phyloP scores from a whole-genome alignment of 2,113 vertebrate species.

The Geococcyx californianus region DNA sequence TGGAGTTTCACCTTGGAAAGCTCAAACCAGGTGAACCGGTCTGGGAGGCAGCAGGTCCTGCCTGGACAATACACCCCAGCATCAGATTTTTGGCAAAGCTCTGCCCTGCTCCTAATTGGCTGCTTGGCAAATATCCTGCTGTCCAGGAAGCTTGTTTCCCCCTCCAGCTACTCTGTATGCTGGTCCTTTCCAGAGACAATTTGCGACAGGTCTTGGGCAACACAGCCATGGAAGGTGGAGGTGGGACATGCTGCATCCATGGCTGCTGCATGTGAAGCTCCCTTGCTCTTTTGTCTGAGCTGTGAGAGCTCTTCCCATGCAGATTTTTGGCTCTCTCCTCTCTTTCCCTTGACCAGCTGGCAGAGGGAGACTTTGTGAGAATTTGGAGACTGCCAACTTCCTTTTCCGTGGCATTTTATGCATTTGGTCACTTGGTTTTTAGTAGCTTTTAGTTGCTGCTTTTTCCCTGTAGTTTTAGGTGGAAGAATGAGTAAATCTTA shows the following conservation, averaged over 20 bases:
- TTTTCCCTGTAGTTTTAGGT: background rate
- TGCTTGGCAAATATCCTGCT: background rate
- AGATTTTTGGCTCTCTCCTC: background rate
- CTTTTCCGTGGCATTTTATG: background rate
- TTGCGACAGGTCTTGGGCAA: background rate
- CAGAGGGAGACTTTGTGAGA: background rate
- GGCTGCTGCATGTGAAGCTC: background rate
- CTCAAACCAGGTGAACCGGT: conserved; percentile 59
- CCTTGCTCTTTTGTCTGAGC: background rate
- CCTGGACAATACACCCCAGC: background rate
- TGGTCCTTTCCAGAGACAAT: background rate
- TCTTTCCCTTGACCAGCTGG: background rate
- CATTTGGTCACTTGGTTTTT: background rate
- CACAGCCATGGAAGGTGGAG: background rate
- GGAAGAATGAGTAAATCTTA: background rate
- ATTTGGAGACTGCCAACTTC: background rate
- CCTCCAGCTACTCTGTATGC: background rate
- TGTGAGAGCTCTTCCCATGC: background rate
- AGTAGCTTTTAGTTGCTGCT: background rate
- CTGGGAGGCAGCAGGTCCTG: background rate
- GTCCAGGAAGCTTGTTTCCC: background rate
- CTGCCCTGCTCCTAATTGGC: background rate
- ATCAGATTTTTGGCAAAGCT: background rate
- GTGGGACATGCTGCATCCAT: background rate
- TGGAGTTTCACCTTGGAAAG: background rate